phyloP scores from a whole-genome alignment of 2,797 vertebrate species.

The Brachyalestes nurse region DNA sequence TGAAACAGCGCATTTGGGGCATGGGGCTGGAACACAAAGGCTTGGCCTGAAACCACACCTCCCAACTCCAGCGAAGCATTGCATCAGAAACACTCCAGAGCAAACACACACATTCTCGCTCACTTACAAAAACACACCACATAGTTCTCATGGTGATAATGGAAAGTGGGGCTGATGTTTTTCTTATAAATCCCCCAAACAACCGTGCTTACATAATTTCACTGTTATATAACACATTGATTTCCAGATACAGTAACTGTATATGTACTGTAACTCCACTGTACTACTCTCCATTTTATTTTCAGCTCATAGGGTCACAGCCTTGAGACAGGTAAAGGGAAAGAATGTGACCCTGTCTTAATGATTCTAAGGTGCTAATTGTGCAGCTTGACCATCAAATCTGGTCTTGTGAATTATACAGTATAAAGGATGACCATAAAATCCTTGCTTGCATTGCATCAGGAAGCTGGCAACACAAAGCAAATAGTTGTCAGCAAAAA shows the following conservation, averaged over 20 bases:
- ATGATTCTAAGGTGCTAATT: neutral
- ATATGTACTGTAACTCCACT: neutral
- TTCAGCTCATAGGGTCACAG: neutral
- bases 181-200: constrained; percentile 17
- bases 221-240: neutral
- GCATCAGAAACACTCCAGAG: constrained; percentile 46
- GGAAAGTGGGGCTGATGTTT: neutral
- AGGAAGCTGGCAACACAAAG: neutral
- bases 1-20: constrained; percentile 42
- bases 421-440: neutral
- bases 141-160: constrained; percentile 6
- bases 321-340: neutral
- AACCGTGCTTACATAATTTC: constrained; percentile 20
- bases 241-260: no score
- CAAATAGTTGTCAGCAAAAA: neutral
- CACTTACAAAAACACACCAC: neutral
- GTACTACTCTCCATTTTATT: neutral
- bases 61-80: constrained; percentile 50
- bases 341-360: neutral
- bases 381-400: neutral
- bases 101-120: constrained; percentile 22
- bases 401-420: neutral
- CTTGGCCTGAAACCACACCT: neutral
- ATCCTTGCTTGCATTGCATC: neutral
- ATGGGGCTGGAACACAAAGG: constrained; percentile 31